A percentile compares a stretch with the other conserved stretches of the same genome.
Evolutionary conservation across 2,797 vertebrate genomes (phyloP).

Genomic region (Sebastes iracundus): DNA sequence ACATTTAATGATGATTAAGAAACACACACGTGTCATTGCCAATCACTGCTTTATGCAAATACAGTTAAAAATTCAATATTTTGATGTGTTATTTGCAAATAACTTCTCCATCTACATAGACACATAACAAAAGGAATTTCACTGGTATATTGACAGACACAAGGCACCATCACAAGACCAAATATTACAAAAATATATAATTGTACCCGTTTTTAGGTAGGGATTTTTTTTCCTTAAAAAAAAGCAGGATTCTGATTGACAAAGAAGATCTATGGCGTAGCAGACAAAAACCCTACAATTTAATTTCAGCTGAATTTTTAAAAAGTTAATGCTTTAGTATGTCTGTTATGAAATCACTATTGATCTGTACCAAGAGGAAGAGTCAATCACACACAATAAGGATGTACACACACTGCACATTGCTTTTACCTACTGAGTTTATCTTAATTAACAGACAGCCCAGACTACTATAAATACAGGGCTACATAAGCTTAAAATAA

Average conservation of each 20-base stretch:
- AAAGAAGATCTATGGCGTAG: too few species aligned
- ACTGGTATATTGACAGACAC: too few species aligned
- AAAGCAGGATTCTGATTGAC: neutral
- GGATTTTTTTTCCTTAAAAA: neutral
- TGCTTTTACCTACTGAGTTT: neutral
- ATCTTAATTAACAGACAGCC: neutral
- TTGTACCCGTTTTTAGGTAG: neutral
- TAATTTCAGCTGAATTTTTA: neutral
- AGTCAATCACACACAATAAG: conserved; percentile 1
- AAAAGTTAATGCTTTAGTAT: neutral
- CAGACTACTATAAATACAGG: neutral
- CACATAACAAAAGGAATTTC: too few species aligned
- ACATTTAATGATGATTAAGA: neutral
- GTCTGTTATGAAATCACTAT: conserved; percentile 4
- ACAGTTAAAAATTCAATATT: too few species aligned
- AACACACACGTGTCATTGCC: too few species aligned
- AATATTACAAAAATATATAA: neutral
- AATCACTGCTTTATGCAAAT: too few species aligned
- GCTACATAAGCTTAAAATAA: neutral
- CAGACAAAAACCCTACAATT: neutral
- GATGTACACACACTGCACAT: conserved; percentile 1
- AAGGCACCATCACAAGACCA: neutral
- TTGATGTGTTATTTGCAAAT: too few species aligned
- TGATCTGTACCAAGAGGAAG: conserved; percentile 7
- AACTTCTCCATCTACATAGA: too few species aligned